Conservation (phyloP, 2,113 vertebrate genomes). For the Trinectes maculatus region DNA sequence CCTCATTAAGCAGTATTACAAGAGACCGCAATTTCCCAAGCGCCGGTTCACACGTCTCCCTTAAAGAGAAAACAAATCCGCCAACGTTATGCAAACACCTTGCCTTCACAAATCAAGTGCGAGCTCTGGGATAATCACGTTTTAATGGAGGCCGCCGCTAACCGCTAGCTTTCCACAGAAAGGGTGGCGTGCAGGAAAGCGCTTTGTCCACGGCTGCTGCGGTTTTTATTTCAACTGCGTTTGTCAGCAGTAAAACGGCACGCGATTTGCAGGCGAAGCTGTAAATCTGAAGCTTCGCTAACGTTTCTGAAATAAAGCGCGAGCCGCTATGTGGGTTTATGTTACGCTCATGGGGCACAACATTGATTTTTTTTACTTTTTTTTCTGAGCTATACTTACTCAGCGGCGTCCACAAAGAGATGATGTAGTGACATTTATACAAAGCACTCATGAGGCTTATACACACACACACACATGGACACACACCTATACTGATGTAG, state of each 20-base stretch:
- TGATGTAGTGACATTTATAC: conserved; percentile 67
- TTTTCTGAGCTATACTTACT: conserved; percentile 62
- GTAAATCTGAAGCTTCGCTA: conserved; percentile 40
- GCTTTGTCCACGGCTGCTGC: conserved; percentile 2
- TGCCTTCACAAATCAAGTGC: conserved; percentile 36
- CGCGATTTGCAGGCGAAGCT: conserved; percentile 32
- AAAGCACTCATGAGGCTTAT: conserved; percentile 48
- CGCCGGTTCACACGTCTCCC: conserved; percentile 13
- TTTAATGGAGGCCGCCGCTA: conserved; percentile 32
- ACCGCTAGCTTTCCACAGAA: conserved; percentile 12
- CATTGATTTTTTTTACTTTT: no score
- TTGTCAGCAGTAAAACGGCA: conserved; percentile 4
- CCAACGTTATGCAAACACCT: conserved; percentile 1
- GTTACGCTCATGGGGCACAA: conserved; percentile 52
- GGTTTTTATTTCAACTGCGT: conserved; percentile 12
- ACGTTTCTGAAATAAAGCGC: conserved; percentile 27
- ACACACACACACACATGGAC: conserved; percentile 7
- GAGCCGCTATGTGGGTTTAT: conserved; percentile 50
- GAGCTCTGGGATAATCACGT: conserved; percentile 19
- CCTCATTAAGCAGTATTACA: conserved; percentile 3
- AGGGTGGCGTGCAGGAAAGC: background rate
- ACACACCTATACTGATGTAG: background rate
- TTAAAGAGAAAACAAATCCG: conserved; percentile 17
- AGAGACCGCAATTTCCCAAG: conserved; percentile 14
- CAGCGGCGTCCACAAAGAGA: conserved; percentile 59